These are phyloP conservation scores for Scatophagus argus DNA, from an alignment of 2,113 vertebrate species.

Conservation along the genomic window DNA sequence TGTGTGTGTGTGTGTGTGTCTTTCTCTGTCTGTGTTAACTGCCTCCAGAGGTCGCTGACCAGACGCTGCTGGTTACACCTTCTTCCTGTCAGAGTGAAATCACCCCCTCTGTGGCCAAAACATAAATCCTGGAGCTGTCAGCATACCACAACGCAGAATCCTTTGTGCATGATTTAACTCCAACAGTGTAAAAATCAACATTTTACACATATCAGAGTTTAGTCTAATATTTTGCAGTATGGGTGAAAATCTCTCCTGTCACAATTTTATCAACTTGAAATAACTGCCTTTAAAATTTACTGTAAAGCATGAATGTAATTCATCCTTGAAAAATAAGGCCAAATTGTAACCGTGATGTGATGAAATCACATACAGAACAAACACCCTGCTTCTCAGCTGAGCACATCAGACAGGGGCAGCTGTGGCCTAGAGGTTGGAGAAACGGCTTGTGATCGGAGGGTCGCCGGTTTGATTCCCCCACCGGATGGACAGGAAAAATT, in stretches of 20 bases:
- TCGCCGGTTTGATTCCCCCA: too few relatives aligned
- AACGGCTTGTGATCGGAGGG: too few relatives aligned
- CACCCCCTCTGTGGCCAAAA: conserved; percentile 12
- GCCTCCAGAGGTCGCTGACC: conserved; percentile 20
- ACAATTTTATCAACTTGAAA: not conserved
- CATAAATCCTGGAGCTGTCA: conserved; percentile 19
- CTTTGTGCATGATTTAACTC: not conserved
- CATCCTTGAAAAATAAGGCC: not conserved
- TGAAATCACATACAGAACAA: not conserved
- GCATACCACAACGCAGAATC: not conserved
- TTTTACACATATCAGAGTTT: not conserved
- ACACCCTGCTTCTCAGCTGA: not conserved
- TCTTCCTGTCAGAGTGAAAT: conserved; percentile 50
- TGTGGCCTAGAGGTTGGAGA: too few relatives aligned
- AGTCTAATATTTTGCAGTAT: not conserved
- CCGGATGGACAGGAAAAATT: too few relatives aligned
- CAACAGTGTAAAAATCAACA: not conserved
- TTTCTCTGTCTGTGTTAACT: not conserved
- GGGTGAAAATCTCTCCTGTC: not conserved
- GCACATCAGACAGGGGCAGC: too few relatives aligned
- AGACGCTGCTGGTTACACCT: conserved; percentile 31
- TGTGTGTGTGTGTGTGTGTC: conserved; percentile 5
- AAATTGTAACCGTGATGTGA: not conserved
- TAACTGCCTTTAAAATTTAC: not conserved
- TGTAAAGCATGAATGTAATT: not conserved